A percentile compares a stretch with the other conserved stretches of the same genome.
phyloP scores from a whole-genome alignment of 92 coral and sea anemone species.

The Bergia puertoricense region DNA sequence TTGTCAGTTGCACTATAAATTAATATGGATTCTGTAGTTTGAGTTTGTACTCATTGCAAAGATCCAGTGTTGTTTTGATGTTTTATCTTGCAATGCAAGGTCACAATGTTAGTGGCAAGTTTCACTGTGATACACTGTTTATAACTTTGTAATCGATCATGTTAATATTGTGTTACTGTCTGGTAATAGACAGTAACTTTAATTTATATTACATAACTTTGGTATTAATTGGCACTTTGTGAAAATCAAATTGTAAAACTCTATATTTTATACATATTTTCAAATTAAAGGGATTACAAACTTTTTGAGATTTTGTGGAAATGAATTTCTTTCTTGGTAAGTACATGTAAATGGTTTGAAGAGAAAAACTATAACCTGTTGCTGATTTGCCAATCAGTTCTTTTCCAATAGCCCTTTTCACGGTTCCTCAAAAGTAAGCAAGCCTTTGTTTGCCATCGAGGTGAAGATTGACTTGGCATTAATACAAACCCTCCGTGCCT shows the following conservation, averaged over 20 bases:
- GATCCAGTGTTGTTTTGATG: conserved; percentile 37
- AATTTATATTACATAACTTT: background rate
- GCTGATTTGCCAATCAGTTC: no score
- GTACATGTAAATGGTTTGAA: background rate
- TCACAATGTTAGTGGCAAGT: conserved; percentile 41
- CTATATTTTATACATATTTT: background rate
- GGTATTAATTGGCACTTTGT: background rate
- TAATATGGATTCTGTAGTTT: conserved; percentile 24
- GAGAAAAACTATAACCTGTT: no score
- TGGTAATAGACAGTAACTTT: conserved; percentile 41
- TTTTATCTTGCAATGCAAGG: conserved; percentile 59
- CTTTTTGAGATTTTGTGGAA: background rate
- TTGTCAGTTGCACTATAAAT: conserved; percentile 21
- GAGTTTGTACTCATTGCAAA: conserved; percentile 20
- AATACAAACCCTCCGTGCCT: no score
- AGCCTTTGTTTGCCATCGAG: no score
- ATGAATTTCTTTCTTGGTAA: background rate
- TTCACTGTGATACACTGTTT: conserved; percentile 31
- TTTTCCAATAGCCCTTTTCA: no score
- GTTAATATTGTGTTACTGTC: conserved; percentile 15
- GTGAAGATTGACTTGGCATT: no score
- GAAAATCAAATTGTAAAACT: background rate
- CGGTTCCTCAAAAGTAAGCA: no score
- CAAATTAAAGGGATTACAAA: no score
- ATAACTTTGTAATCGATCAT: background rate